A percentile compares a stretch with the other conserved stretches of the same genome.
These are phyloP conservation scores for Pangasius mekongensis DNA, from an alignment of 2,797 vertebrate genomes.

Conservation along the genomic window DNA sequence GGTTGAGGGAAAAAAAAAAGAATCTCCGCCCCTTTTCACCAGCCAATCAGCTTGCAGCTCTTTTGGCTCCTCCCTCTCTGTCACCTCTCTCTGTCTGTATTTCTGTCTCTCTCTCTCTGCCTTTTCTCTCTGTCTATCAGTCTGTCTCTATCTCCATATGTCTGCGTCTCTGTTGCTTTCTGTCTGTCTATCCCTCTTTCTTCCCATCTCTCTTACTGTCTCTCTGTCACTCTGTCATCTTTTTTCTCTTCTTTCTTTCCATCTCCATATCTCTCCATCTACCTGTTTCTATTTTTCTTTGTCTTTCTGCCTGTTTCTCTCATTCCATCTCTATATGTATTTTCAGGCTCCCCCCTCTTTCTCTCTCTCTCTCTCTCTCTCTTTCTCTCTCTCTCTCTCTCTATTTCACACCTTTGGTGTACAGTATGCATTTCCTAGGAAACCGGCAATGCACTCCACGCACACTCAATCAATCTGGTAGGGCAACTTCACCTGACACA, in stretches of 20 bases:
- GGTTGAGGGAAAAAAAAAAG: background rate
- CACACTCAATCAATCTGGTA: background rate
- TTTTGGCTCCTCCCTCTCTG: slow-evolving; percentile 16
- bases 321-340: background rate
- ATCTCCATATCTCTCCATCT: background rate
- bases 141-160: slow-evolving; percentile 9
- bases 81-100: background rate
- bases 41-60: slow-evolving; percentile 4
- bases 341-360: background rate
- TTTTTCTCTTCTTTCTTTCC: background rate
- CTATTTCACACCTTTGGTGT: slow-evolving; percentile 15
- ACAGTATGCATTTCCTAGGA: slow-evolving; percentile 25
- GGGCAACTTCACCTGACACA: background rate
- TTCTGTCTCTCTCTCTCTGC: background rate
- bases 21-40: slow-evolving; percentile 1
- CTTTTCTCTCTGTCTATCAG: slow-evolving; percentile 15
- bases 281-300: background rate
- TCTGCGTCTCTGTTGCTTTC: background rate
- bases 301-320: background rate
- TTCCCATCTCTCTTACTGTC: background rate
- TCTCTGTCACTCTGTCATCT: background rate
- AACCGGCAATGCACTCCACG: background rate
- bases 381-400: background rate
- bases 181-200: background rate
- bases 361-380: background rate